Base-by-base conservation (phyloP, 2,797 vertebrate genomes). In the Sus cebifrons region DNA sequence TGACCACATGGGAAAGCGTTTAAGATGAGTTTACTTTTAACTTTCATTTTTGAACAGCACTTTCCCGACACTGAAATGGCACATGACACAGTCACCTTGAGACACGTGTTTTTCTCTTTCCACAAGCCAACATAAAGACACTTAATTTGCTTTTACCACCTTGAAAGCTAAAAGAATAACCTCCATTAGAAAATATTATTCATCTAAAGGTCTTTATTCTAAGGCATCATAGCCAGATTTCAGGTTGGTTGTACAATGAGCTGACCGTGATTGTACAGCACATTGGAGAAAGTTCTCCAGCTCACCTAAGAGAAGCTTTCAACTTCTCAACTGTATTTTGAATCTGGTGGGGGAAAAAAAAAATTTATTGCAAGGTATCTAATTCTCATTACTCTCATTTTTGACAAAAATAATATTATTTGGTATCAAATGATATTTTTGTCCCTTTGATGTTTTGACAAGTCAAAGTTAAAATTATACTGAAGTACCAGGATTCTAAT, bases 381-480 rank as follows among this genome's bases (percentile, higher is more conserved):
- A 52, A 68, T 67, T 94, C 56, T 67, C 44, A 8, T 83, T 95
- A 23, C 15, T 91, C 88, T 93, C 17, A 70, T 62, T 87, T 88
- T 90, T 84, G 25, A 62, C 7, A 68, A 91, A 95, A 93, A 49
- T 23, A 73, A 2, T 58, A 65, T 82, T 14, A 56, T 40, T 52
- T 81, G 27, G 17, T 78, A 6, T 93, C 44, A 77, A 81, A 67
- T 49, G 40, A 87, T 16, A 86, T 36, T 14, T 54, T 75, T 86
- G 29, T 84, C 14, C 56, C 75, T 91, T 70, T 29, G 58, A 29
- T 92, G 84, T 77, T 79, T 91, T 77, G 11, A 83, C 71, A 83
- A 36, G 64, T 67, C 78, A 94, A 86, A 92, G 94, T 96, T 60
- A 92, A 93, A 87, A 86, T 95, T 62, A 82, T 87, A 64, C 18